Conservation (phyloP, 2,888 invertebrate genomes). For the Lymantria monacha region DNA sequence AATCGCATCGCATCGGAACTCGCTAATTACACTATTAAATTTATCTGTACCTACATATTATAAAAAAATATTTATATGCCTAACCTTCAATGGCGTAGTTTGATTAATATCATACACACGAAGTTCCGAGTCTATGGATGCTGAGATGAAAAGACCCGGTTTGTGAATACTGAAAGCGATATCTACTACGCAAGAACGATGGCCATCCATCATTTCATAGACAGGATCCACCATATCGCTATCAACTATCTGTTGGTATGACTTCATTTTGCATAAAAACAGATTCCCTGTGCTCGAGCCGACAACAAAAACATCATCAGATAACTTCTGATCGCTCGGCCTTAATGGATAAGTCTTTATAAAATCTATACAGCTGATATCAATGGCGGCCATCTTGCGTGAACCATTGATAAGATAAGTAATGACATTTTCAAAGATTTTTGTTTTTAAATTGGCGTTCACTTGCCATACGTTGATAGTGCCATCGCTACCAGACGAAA, state of each 20-base stretch:
- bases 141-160: constrained; percentile 56
- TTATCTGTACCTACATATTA: no score
- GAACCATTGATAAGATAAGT: constrained; percentile 53
- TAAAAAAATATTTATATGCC: neutral
- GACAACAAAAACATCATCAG: constrained; percentile 61
- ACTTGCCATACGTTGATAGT: constrained; percentile 66
- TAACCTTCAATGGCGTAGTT: constrained; percentile 58
- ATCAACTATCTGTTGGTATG: constrained; percentile 25
- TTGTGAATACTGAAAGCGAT: constrained; percentile 57
- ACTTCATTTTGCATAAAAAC: constrained; percentile 52
- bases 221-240: constrained; percentile 54
- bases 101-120: constrained; percentile 61
- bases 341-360: constrained; percentile 52
- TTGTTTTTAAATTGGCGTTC: constrained; percentile 46
- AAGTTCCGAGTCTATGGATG: constrained; percentile 66
- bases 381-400: constrained; percentile 43
- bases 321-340: constrained; percentile 48
- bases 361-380: constrained; percentile 68
- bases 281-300: constrained; percentile 56
- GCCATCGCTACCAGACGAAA: constrained; percentile 54
- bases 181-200: constrained; percentile 55
- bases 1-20: no score
- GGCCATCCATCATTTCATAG: constrained; percentile 50
- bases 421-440: constrained; percentile 51
- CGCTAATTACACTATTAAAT: no score